Evolutionary conservation across 37 sponge, comb jelly and placozoan species (phyloP).

Genomic region (Theonella swinhoei): DNA sequence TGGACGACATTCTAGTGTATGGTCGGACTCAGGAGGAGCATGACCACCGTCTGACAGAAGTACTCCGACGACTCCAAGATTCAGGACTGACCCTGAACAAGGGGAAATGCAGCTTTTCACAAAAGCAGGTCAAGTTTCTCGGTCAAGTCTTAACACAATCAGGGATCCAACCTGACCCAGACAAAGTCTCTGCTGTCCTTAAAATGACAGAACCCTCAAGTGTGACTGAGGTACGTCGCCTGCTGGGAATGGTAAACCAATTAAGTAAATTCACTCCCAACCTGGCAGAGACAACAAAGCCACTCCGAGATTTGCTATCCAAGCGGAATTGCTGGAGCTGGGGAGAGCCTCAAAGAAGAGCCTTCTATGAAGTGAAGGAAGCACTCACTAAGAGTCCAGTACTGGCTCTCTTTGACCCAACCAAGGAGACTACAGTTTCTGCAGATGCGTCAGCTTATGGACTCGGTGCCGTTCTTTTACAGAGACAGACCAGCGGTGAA

Average conservation of each 20-base stretch:
- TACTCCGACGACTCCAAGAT: constrained; percentile 11
- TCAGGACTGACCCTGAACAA: constrained; percentile 36
- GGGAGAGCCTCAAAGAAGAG: constrained; percentile 3
- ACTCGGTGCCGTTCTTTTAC: constrained; percentile 38
- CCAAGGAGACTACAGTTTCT: constrained; percentile 1
- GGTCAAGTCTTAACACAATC: constrained; percentile 15
- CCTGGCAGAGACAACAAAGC: constrained; percentile 21
- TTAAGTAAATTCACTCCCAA: constrained; percentile 24
- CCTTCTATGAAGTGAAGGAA: constrained; percentile 3
- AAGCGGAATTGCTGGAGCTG: not conserved
- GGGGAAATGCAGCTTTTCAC: constrained; percentile 33
- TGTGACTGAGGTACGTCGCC: constrained; percentile 1
- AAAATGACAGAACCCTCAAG: not conserved
- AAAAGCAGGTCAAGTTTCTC: constrained; percentile 12
- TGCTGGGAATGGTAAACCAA: constrained; percentile 45
- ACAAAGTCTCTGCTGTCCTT: not conserved
- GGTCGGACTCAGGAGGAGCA: constrained; percentile 42
- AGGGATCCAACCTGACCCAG: constrained; percentile 63
- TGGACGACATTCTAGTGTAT: constrained; percentile 45
- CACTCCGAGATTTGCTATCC: constrained; percentile 22
- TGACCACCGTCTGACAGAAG: constrained; percentile 37
- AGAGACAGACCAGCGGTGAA: no score
- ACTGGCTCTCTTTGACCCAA: constrained; percentile 5
- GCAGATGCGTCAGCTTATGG: no score
- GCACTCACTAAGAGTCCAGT: constrained; percentile 1